Base-by-base conservation (phyloP, 2,797 vertebrate genomes). In the Buceros bicornis region DNA sequence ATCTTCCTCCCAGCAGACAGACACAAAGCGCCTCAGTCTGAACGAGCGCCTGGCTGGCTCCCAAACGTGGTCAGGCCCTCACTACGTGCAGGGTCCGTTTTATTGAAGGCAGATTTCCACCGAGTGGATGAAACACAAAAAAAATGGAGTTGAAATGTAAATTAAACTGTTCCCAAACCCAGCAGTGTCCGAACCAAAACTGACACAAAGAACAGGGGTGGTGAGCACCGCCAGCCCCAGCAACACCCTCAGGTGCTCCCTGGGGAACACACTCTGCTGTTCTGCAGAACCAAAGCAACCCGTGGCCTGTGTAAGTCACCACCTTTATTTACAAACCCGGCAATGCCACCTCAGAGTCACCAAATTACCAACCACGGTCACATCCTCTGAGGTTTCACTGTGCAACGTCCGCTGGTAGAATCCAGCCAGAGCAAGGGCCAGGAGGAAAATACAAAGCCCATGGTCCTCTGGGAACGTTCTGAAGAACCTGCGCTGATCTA, bases 41-140 rank as follows among this genome's bases (percentile, higher is more conserved):
- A 70, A 26, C 3, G 18, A 57, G 18, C 1, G 2, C 16, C 19
- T 33, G 53, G 47, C 78, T 24, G 45, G 53, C 48, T 11, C 62
- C 82, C 90, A 91, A 57, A 58, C 67, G 11, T 64, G 6, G 24
- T 20, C 7, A 24, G 2, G 1, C 28, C 16, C 6, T 25, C 57
- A 20, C 1, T 58, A 37, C 40, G n/a, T 73, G 58, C 81, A 61
- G 6, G 25, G 65, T 71, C 73, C 66, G 60, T 82, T 93, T 95
- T 94, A 95, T 77, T 95, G 53, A 90, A 78, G 74, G 65, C 40
- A 87, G 54, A 92, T 83, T 90, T 81, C 54, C 87, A 73, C 6
- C 12, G 28, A 66, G n/a, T 35, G 22, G 56, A 80, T 1, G 3
- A 62, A 85, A 94, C 31, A 58, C 28, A 64, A 74, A 57, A 57